Evolutionary conservation across 92 coral and sea anemone species (phyloP).

Genomic region (Muricea muricata): DNA sequence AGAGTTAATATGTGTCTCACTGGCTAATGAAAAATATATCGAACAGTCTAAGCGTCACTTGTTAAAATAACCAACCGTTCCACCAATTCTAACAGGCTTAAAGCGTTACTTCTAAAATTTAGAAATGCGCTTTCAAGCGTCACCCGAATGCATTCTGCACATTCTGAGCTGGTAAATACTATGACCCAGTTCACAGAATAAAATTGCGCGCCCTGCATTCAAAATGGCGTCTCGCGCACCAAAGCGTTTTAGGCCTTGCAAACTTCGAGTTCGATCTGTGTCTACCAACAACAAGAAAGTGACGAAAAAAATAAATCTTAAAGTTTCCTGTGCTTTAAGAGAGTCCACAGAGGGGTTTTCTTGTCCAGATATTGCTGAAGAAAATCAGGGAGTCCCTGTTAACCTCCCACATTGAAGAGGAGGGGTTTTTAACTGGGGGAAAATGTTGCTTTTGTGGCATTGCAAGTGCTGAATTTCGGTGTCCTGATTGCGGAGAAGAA

Average conservation of each 20-base stretch:
- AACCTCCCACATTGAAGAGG: not conserved
- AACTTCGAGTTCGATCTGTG: not conserved
- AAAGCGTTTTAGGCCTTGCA: slow-evolving; percentile 8
- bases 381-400: not conserved
- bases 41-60: too few relatives aligned
- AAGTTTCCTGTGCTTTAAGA: not conserved
- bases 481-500: not conserved
- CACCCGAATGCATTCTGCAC: too few relatives aligned
- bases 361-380: too few relatives aligned
- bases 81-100: too few relatives aligned
- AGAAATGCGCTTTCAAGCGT: too few relatives aligned
- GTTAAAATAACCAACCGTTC: too few relatives aligned
- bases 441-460: not conserved
- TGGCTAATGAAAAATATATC: too few relatives aligned
- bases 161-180: too few relatives aligned
- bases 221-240: not conserved
- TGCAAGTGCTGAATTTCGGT: not conserved
- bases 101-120: too few relatives aligned
- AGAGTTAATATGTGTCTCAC: too few relatives aligned
- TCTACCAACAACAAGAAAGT: not conserved
- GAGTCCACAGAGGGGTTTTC: not conserved
- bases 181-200: too few relatives aligned
- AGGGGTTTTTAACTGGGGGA: not conserved
- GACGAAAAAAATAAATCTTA: not conserved
- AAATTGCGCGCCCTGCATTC: too few relatives aligned